These are phyloP conservation scores for Cirrhinus mrigala DNA, from an alignment of 2,797 vertebrate genomes.

Conservation along the genomic window DNA sequence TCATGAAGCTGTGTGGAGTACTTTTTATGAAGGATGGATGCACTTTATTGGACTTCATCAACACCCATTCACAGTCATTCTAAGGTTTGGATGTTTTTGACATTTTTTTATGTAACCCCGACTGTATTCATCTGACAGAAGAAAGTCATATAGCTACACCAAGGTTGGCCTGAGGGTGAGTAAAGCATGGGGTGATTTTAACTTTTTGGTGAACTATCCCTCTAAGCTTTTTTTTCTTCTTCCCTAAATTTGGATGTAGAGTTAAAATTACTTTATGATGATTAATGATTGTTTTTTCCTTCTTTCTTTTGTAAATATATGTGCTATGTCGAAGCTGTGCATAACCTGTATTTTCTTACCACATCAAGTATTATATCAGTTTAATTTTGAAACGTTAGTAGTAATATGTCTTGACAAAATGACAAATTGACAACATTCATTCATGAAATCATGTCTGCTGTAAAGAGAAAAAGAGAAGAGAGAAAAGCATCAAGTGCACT, in stretches of 20 bases:
- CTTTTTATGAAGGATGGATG: too few species aligned
- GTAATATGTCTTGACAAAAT: neutral
- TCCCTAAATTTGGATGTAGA: neutral
- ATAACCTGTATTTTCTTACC: neutral
- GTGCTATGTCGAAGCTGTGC: neutral
- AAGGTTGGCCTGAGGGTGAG: too few species aligned
- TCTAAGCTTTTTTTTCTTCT: too few species aligned
- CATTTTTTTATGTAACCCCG: too few species aligned
- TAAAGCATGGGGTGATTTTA: too few species aligned
- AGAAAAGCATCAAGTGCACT: neutral
- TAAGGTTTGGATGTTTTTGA: too few species aligned
- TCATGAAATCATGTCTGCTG: neutral
- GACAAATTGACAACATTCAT: neutral
- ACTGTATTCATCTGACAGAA: too few species aligned
- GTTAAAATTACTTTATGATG: neutral
- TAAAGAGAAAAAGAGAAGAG: conserved; percentile 4
- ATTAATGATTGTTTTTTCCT: neutral
- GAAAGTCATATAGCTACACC: too few species aligned
- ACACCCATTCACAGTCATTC: too few species aligned
- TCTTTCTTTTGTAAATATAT: neutral
- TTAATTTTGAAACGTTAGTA: neutral
- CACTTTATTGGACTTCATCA: too few species aligned
- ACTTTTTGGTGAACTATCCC: too few species aligned
- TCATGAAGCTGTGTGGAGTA: too few species aligned
- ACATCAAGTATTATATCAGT: neutral